phyloP scores from a whole-genome alignment of 64 coral and sea anemone genomes.

The Dendronephthya gigantea region DNA sequence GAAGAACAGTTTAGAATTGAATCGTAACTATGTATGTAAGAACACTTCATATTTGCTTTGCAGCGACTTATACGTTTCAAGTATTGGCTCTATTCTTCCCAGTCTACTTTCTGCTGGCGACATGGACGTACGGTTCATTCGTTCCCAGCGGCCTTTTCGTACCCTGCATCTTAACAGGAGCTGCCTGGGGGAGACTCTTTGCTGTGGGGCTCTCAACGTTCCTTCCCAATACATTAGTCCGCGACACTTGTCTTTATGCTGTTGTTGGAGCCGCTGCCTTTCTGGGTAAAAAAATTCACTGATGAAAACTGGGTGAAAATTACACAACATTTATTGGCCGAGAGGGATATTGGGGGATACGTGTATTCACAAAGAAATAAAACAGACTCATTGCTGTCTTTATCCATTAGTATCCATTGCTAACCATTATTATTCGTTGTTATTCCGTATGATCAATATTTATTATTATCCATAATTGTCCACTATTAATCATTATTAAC shows the following conservation, averaged over 20 bases:
- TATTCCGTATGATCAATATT: too few relatives aligned
- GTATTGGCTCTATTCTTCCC: conserved; percentile 63
- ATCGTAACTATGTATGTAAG: neutral
- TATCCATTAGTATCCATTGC: too few relatives aligned
- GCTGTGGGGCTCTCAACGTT: conserved; percentile 33
- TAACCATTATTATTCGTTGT: too few relatives aligned
- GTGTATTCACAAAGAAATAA: too few relatives aligned
- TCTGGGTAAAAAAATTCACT: neutral
- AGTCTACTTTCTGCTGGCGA: conserved; percentile 73
- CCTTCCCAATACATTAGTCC: conserved; percentile 50
- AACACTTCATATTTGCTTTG: neutral
- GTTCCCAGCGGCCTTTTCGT: conserved; percentile 97
- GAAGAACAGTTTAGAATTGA: too few relatives aligned
- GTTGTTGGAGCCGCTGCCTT: conserved; percentile 48
- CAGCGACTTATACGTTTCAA: conserved; percentile 37
- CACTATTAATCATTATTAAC: too few relatives aligned
- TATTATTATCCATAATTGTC: too few relatives aligned
- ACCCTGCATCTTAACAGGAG: conserved; percentile 83
- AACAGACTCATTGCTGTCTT: too few relatives aligned
- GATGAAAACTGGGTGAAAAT: neutral
- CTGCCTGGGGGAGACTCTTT: conserved; percentile 85
- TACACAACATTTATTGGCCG: too few relatives aligned
- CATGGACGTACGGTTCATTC: conserved; percentile 86
- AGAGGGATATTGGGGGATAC: too few relatives aligned
- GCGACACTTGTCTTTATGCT: conserved; percentile 64